Percentiles rank a stretch among this genome's conserved stretches.
These are phyloP conservation scores for Drosophila repletoides DNA, from an alignment of 1,140 invertebrate genomes.

Conservation along the genomic window DNA sequence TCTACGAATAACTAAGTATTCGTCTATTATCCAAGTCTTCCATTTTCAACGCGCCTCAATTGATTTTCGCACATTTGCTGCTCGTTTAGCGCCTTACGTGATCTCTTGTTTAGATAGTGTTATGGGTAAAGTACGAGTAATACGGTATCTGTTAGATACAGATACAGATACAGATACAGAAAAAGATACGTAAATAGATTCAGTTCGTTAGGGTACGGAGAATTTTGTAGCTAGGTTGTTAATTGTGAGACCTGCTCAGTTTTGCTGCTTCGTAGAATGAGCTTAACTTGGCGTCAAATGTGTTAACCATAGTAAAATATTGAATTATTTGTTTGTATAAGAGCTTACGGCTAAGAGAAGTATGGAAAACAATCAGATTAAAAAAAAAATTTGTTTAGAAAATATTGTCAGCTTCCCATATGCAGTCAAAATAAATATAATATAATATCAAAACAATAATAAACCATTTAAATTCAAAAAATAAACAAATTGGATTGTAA, in stretches of 20 bases:
- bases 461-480: too few relatives aligned
- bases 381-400: too few relatives aligned
- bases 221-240: slow-evolving; percentile 57
- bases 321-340: not conserved
- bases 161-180: too few relatives aligned
- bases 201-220: slow-evolving; percentile 11
- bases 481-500: too few relatives aligned
- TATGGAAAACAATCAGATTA: too few relatives aligned
- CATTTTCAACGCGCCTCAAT: slow-evolving; percentile 50
- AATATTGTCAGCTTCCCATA: too few relatives aligned
- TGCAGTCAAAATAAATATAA: too few relatives aligned
- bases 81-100: slow-evolving; percentile 58
- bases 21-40: not conserved
- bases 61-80: slow-evolving; percentile 62
- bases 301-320: slow-evolving; percentile 38
- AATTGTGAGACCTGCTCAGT: slow-evolving; percentile 59
- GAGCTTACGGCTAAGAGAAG: not conserved
- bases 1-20: not conserved
- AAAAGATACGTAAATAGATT: not conserved
- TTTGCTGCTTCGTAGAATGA: too few relatives aligned
- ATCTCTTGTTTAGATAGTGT: slow-evolving; percentile 64
- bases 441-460: too few relatives aligned
- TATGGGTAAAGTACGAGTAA: not conserved
- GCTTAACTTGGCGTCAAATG: slow-evolving; percentile 63
- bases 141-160: slow-evolving; percentile 27